phyloP scores from a whole-genome alignment of 1,140 invertebrate genomes.

The Conopomorpha cramerella region DNA sequence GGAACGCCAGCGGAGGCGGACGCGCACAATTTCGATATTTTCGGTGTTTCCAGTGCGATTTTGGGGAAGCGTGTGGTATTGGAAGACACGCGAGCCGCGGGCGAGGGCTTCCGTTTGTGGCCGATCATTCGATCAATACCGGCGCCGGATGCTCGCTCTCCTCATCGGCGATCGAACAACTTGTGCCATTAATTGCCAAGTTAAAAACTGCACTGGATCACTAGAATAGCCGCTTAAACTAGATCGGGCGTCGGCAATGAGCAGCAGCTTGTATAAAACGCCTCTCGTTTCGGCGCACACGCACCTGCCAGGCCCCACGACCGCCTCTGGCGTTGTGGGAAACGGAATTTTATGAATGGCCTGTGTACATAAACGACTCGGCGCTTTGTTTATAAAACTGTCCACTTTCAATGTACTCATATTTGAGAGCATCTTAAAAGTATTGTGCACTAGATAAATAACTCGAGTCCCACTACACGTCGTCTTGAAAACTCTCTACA shows the following conservation, averaged over 20 bases:
- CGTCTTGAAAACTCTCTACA: too few relatives aligned
- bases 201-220: too few relatives aligned
- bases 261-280: too few relatives aligned
- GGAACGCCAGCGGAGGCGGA: conserved; percentile 32
- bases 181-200: too few relatives aligned
- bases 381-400: conserved; percentile 58
- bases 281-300: too few relatives aligned
- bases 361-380: conserved; percentile 33
- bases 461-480: conserved; percentile 9
- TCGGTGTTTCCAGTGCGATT: conserved; percentile 28
- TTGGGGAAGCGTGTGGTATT: conserved; percentile 25
- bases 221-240: conserved; percentile 19
- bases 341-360: conserved; percentile 49
- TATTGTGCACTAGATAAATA: conserved; percentile 33
- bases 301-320: conserved; percentile 12
- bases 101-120: conserved; percentile 22
- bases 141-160: conserved; percentile 24
- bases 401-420: conserved; percentile 40
- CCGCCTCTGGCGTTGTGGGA: conserved; percentile 32
- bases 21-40: conserved; percentile 30
- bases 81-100: conserved; percentile 30
- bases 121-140: conserved; percentile 24
- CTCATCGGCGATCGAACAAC: too few relatives aligned
- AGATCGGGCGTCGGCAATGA: too few relatives aligned
- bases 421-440: too few relatives aligned